These are phyloP conservation scores for Xestia xanthographa DNA, from an alignment of 2,888 invertebrate genomes.

Conservation along the genomic window DNA sequence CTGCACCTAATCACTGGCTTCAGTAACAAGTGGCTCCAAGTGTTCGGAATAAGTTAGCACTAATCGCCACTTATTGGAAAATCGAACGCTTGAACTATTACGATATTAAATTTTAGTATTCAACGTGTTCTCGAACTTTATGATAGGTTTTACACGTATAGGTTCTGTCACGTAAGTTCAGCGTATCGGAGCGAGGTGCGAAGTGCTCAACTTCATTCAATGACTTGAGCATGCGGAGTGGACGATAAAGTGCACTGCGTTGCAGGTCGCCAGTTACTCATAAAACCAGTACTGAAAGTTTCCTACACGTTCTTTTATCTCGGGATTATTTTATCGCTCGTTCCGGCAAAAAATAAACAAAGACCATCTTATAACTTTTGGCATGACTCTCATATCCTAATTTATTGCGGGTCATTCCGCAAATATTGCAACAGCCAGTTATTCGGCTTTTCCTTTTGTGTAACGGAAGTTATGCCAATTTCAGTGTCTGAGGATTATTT, in stretches of 20 bases:
- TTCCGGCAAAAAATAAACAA: constrained; percentile 60
- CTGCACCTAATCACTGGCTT: constrained; percentile 60
- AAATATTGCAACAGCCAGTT: constrained; percentile 58
- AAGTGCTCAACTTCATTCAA: constrained; percentile 45
- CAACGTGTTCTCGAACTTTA: constrained; percentile 41
- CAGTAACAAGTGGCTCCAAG: constrained; percentile 59
- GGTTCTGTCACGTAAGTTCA: constrained; percentile 21
- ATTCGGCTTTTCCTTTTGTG: constrained; percentile 47
- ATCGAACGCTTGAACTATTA: constrained; percentile 59
- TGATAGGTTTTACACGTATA: constrained; percentile 33
- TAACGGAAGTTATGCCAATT: constrained; percentile 39
- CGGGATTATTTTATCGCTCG: constrained; percentile 58
- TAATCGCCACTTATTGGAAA: constrained; percentile 70
- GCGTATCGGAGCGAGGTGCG: constrained; percentile 34
- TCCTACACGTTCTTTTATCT: constrained; percentile 50
- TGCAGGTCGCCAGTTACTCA: constrained; percentile 44
- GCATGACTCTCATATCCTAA: constrained; percentile 65
- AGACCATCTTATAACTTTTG: constrained; percentile 63
- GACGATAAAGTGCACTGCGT: constrained; percentile 42
- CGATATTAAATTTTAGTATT: constrained; percentile 60
- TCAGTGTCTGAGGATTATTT: constrained; percentile 31
- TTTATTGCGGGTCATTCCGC: constrained; percentile 64
- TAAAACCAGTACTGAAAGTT: constrained; percentile 56
- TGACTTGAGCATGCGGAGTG: constrained; percentile 32
- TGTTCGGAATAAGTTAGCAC: constrained; percentile 65